Percentiles rank a stretch among this genome's conserved stretches.
Conservation (phyloP, 2,888 invertebrate species). For the Drosophila tripunctata region DNA sequence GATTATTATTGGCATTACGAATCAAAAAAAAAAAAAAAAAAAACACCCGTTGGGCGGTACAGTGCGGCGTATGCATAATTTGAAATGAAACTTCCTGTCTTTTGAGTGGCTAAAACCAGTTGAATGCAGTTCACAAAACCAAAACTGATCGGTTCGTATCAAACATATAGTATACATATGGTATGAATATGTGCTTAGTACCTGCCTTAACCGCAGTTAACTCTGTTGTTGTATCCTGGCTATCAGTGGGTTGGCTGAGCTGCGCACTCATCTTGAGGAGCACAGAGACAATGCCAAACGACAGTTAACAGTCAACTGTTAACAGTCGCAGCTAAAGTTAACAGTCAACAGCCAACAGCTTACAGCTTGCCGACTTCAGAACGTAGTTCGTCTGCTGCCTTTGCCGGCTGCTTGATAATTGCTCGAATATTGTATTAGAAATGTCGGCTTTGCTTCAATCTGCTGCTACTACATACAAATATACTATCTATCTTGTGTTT, state of each 20-base stretch:
- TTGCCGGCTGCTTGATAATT: constrained; percentile 65
- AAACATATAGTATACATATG: background rate
- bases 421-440: constrained; percentile 62
- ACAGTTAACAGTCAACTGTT: background rate
- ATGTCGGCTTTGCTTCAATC: constrained; percentile 55
- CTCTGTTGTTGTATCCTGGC: background rate
- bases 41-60: too few relatives aligned
- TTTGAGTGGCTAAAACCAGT: constrained; percentile 32
- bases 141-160: constrained; percentile 11
- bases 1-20: constrained; percentile 2
- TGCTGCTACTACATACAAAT: too few relatives aligned
- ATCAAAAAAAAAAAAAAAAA: too few relatives aligned
- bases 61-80: constrained; percentile 30
- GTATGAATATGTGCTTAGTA: constrained; percentile 30
- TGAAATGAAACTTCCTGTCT: constrained; percentile 19
- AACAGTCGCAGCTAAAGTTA: too few relatives aligned
- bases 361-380: constrained; percentile 17
- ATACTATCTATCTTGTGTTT: constrained; percentile 32
- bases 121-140: constrained; percentile 13
- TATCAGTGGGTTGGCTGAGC: background rate
- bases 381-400: constrained; percentile 50
- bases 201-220: constrained; percentile 62
- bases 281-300: background rate
- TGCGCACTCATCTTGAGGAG: constrained; percentile 25
- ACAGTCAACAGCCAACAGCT: background rate